These are phyloP conservation scores for Calonectris borealis DNA, from an alignment of 2,113 vertebrate genomes.

Conservation along the genomic window DNA sequence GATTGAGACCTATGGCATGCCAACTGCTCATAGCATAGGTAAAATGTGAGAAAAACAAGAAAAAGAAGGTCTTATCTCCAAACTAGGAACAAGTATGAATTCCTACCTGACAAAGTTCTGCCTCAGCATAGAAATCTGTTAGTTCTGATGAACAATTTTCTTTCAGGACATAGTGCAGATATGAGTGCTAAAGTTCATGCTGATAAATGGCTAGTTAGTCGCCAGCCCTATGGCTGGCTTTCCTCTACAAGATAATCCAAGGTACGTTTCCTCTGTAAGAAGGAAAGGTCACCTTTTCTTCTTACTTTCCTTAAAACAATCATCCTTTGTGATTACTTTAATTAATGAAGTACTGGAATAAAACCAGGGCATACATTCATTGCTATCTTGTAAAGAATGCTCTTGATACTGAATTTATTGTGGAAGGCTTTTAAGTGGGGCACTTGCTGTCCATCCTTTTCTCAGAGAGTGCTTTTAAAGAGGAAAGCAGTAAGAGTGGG, in stretches of 20 bases:
- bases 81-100: background rate
- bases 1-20: background rate
- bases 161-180: background rate
- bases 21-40: background rate
- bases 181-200: background rate
- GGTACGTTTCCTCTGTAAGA: background rate
- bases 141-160: background rate
- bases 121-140: background rate
- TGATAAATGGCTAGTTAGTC: background rate
- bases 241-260: background rate
- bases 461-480: background rate
- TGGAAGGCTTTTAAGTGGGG: background rate
- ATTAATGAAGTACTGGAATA: background rate
- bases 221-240: background rate
- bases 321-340: background rate
- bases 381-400: background rate
- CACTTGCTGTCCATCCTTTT: background rate
- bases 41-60: background rate
- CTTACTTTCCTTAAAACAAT: background rate
- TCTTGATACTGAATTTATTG: background rate
- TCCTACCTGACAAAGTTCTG: background rate
- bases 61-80: background rate
- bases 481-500: background rate
- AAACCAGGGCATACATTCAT: background rate
- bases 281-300: background rate